Percentiles rank a stretch among this genome's conserved stretches.
Evolutionary conservation across 2,888 invertebrate species (phyloP).

Genomic region (Halocaridina rubra): DNA sequence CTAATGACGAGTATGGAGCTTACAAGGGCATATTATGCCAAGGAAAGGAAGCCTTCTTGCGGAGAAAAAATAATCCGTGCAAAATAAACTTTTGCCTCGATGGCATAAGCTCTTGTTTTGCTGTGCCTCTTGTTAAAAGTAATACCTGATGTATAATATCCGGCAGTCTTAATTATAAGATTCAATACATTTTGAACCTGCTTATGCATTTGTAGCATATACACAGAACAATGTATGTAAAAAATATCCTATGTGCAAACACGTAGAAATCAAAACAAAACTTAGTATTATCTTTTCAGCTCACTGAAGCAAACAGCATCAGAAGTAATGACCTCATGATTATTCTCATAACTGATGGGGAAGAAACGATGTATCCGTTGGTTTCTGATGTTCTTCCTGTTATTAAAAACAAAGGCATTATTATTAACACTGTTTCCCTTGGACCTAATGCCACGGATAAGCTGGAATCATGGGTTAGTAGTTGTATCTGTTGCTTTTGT

Average conservation of each 20-base stretch:
- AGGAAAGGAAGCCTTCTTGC: too few species aligned
- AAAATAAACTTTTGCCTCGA: too few species aligned
- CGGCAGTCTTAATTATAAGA: not conserved
- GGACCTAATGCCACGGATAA: constrained; percentile 39
- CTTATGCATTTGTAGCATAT: not conserved
- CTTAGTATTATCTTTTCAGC: not conserved
- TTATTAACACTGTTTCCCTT: constrained; percentile 44
- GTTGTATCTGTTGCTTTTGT: too few species aligned
- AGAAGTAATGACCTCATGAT: constrained; percentile 12
- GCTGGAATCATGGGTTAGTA: constrained; percentile 37
- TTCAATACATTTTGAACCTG: too few species aligned
- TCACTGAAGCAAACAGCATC: not conserved
- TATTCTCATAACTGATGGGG: constrained; percentile 40
- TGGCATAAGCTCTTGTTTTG: too few species aligned
- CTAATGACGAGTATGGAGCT: too few species aligned
- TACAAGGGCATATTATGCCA: too few species aligned
- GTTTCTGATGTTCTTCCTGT: constrained; percentile 15
- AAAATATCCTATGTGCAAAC: not conserved
- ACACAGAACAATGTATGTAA: not conserved
- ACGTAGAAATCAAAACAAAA: not conserved
- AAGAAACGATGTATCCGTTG: constrained; percentile 40
- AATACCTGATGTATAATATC: not conserved
- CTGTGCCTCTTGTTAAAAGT: too few species aligned
- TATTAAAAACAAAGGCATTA: constrained; percentile 9
- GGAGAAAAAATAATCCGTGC: too few species aligned